Evolutionary conservation across 2,797 vertebrate genomes (phyloP).

Genomic region (Enoplosus armatus): DNA sequence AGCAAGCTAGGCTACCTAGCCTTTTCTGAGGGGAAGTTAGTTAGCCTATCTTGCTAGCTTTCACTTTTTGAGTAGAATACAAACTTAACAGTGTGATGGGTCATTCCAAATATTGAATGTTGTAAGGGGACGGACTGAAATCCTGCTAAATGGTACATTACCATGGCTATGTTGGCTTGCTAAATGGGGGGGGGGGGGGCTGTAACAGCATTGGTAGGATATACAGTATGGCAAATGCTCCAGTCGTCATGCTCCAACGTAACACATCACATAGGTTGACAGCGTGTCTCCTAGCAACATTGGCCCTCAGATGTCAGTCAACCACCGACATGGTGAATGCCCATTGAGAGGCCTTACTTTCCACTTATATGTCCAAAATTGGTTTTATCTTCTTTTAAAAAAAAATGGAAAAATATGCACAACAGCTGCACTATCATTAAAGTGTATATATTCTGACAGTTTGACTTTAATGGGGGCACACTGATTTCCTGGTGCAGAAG

Average conservation of each 20-base stretch:
- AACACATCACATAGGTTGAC: background rate
- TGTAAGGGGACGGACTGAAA: background rate
- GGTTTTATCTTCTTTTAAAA: background rate
- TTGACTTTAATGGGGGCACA: background rate
- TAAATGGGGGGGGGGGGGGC: background rate
- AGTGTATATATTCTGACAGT: background rate
- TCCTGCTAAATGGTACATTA: background rate
- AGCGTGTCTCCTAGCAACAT: background rate
- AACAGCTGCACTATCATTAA: too few species aligned
- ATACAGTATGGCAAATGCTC: background rate
- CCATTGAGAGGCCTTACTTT: background rate
- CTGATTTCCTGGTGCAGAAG: slow-evolving; percentile 24
- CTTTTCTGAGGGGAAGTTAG: too few species aligned
- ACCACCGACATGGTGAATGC: background rate
- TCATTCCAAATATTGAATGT: background rate
- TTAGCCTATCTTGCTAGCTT: background rate
- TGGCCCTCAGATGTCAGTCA: background rate
- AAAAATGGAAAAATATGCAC: background rate
- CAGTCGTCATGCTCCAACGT: too few species aligned
- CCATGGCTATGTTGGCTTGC: too few species aligned
- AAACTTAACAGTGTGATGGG: background rate
- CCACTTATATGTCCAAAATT: background rate
- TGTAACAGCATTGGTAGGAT: background rate
- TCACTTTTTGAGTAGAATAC: background rate
- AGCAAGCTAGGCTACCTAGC: background rate